Evolutionary conservation across 2,797 vertebrate species (phyloP).

Genomic region (Gobio occitaniae): DNA sequence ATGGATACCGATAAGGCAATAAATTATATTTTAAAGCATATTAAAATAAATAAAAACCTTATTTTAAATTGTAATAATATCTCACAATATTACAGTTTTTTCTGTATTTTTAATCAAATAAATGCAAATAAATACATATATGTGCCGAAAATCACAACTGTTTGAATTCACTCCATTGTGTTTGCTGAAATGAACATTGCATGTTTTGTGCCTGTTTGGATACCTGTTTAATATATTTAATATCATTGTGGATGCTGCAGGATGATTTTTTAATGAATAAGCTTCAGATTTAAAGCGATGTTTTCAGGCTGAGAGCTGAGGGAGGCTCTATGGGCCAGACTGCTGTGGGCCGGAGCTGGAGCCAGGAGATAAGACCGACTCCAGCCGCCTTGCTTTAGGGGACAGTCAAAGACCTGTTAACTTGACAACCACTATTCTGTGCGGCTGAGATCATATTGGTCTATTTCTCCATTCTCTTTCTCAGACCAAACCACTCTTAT

Average conservation of each 20-base stretch:
- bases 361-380: constrained; percentile 64
- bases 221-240: constrained; percentile 26
- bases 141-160: not conserved
- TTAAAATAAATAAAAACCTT: no score
- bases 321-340: constrained; percentile 50
- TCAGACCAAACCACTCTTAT: constrained; percentile 43
- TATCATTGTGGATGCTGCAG: constrained; percentile 11
- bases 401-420: constrained; percentile 57
- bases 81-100: no score
- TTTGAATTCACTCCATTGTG: not conserved
- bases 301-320: constrained; percentile 46
- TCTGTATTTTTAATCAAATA: no score
- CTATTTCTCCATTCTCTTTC: constrained; percentile 65
- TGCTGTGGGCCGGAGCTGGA: constrained; percentile 60
- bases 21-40: no score
- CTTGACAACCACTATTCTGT: constrained; percentile 74
- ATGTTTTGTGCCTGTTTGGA: not conserved
- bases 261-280: constrained; percentile 36
- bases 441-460: constrained; percentile 69
- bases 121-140: no score
- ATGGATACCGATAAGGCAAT: not conserved
- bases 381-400: constrained; percentile 57
- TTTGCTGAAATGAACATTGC: not conserved
- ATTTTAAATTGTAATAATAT: no score
- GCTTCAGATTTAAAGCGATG: constrained; percentile 43